These are phyloP conservation scores for Larimichthys crocea DNA, from an alignment of 2,113 vertebrate species.

Conservation along the genomic window DNA sequence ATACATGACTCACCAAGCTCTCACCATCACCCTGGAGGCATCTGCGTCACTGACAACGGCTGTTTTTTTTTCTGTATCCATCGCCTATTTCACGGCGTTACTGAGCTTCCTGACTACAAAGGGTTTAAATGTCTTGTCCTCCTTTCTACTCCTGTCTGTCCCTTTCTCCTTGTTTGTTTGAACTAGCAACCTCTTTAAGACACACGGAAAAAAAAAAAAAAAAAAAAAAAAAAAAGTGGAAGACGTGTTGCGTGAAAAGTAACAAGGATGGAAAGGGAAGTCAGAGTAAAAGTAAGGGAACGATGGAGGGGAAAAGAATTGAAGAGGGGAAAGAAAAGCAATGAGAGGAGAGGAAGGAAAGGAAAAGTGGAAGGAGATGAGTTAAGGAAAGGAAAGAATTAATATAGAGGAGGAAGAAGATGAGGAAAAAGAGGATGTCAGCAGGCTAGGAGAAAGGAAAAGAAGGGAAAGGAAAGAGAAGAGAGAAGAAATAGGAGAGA, in stretches of 20 bases:
- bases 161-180: conserved; percentile 11
- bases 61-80: not conserved
- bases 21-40: conserved; percentile 39
- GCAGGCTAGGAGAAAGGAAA: too few relatives aligned
- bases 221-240: not conserved
- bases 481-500: too few relatives aligned
- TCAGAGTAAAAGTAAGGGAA: not conserved
- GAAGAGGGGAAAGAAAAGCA: too few relatives aligned
- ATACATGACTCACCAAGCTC: conserved; percentile 61
- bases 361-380: too few relatives aligned
- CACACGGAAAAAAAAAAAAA: too few relatives aligned
- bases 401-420: too few relatives aligned
- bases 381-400: too few relatives aligned
- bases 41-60: conserved; percentile 33
- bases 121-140: not conserved
- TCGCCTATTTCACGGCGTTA: conserved; percentile 2
- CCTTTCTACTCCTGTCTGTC: not conserved
- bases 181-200: conserved; percentile 1
- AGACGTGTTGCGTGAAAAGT: not conserved
- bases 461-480: too few relatives aligned
- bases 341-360: not conserved
- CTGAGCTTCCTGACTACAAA: not conserved
- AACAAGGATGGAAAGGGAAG: not conserved
- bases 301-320: not conserved
- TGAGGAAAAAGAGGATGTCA: too few relatives aligned